These are phyloP conservation scores for Junco hyemalis DNA, from an alignment of 2,113 vertebrate species.

Conservation along the genomic window DNA sequence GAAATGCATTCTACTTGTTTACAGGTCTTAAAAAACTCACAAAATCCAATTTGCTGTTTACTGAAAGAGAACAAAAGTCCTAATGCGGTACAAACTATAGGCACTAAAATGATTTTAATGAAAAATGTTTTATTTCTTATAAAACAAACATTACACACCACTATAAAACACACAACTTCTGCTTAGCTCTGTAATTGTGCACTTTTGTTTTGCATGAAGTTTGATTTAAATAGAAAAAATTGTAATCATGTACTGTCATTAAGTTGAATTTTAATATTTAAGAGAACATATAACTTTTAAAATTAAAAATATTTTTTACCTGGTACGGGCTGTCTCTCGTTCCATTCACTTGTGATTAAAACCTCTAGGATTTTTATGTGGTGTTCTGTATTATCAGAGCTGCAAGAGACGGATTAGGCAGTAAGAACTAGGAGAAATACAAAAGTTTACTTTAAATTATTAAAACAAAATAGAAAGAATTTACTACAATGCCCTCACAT, in stretches of 20 bases:
- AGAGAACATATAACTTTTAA: not conserved
- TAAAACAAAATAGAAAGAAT: not conserved
- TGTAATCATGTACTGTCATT: fast-evolving
- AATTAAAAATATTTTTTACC: slow-evolving; percentile 73
- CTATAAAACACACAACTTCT: not conserved
- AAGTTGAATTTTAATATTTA: not conserved
- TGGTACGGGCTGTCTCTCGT: slow-evolving; percentile 89
- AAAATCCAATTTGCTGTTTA: not conserved
- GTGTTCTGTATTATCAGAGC: slow-evolving; percentile 88
- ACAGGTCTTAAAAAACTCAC: not conserved
- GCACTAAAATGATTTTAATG: not conserved
- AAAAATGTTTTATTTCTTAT: not conserved
- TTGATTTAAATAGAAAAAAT: not conserved
- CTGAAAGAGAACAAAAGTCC: not conserved
- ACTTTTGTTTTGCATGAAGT: not conserved
- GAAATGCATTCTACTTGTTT: not conserved
- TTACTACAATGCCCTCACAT: not conserved
- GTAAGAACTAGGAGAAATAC: not conserved
- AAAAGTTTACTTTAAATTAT: not conserved
- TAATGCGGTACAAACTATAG: not conserved
- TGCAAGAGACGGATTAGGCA: slow-evolving; percentile 56
- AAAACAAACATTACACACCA: not conserved
- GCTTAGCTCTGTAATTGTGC: not conserved
- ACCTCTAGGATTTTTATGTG: slow-evolving; percentile 88
- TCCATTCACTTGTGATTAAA: slow-evolving; percentile 91